These are phyloP conservation scores for Hydrotaea cyrtoneurina DNA, from an alignment of 2,888 invertebrate species.

Conservation along the genomic window DNA sequence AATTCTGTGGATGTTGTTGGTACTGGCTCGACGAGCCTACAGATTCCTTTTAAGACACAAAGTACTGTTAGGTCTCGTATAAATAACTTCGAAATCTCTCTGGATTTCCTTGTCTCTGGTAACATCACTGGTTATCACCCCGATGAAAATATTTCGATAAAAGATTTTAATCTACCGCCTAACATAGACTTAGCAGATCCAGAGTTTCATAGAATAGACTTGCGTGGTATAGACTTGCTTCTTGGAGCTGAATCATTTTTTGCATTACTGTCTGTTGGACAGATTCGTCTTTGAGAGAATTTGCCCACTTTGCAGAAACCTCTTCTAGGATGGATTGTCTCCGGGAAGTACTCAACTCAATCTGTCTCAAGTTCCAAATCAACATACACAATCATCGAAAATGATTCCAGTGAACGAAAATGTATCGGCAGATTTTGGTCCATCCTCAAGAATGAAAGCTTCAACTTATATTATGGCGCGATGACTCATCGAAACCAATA, in stretches of 20 bases:
- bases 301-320: slow-evolving; percentile 60
- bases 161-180: slow-evolving; percentile 27
- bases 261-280: too few species aligned
- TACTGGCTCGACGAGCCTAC: slow-evolving; percentile 23
- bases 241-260: too few species aligned
- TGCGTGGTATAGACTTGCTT: slow-evolving; percentile 50
- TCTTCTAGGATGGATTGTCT: slow-evolving; percentile 50
- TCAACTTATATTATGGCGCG: too few species aligned
- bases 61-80: slow-evolving; percentile 38
- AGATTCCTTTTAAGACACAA: slow-evolving; percentile 38
- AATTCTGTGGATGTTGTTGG: slow-evolving; percentile 33
- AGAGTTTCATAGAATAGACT: too few species aligned
- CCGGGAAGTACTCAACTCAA: slow-evolving; percentile 25
- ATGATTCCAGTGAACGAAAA: not conserved
- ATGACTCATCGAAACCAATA: too few species aligned
- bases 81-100: slow-evolving; percentile 32
- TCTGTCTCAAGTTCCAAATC: too few species aligned
- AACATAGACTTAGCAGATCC: slow-evolving; percentile 62
- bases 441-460: too few species aligned
- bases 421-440: too few species aligned
- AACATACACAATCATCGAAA: not conserved
- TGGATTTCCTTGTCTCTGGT: slow-evolving; percentile 31
- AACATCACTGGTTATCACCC: slow-evolving; percentile 48
- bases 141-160: slow-evolving; percentile 32
- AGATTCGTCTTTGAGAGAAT: slow-evolving; percentile 16